Evolutionary conservation across 1,140 invertebrate species (phyloP), one percentile per base, ranked within the genome.

Genomic region (Stegodyphus dumicola): DNA sequence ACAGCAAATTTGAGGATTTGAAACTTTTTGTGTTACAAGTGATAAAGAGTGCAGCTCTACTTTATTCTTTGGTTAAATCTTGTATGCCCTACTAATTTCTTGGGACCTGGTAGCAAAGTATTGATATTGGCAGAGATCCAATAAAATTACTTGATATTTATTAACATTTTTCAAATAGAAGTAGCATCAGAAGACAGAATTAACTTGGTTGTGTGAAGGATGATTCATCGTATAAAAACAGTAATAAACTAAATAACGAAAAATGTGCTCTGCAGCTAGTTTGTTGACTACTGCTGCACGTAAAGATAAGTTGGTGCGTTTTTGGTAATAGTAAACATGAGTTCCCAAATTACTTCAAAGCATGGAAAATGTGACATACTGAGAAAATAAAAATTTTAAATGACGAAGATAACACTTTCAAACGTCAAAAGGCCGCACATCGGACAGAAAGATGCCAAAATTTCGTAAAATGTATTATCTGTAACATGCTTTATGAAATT

Each of bases 41-140:
- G 87, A 89, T 17, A 1, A 89, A 89, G 64, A 89, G 88, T 85
- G 88, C 88, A 0, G 87, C 88, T 4, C 87, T 89, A 67, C 54
- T 90, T 6, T 88, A 87, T 48, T 89, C 89, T 2, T 75, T 90
- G 48, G 88, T 90, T 6, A 75, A 90, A 78, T 90, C 89, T 6
- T 87, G 88, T 48, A 56, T 91, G 6, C 89, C 89, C 10, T 88
- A 89, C 48, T 88, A 90, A 0, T 65, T 88, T 13, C 77, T 90
- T 48, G 67, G 87, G 7, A 83, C 85, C 0, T 90, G 89, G 89
- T 86, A 90, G 53, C 48, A 88, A n/a, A 69, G 7, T 69, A 2
- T 69, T 15, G 9, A 69, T 15, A 9, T 2, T 6, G 66, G 66
- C 7, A 48, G 10, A 1, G 17, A 15, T 15, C 66, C 66, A 69